These are phyloP conservation scores for Apodemia mormo DNA, from an alignment of 2,888 invertebrate species.

Conservation along the genomic window DNA sequence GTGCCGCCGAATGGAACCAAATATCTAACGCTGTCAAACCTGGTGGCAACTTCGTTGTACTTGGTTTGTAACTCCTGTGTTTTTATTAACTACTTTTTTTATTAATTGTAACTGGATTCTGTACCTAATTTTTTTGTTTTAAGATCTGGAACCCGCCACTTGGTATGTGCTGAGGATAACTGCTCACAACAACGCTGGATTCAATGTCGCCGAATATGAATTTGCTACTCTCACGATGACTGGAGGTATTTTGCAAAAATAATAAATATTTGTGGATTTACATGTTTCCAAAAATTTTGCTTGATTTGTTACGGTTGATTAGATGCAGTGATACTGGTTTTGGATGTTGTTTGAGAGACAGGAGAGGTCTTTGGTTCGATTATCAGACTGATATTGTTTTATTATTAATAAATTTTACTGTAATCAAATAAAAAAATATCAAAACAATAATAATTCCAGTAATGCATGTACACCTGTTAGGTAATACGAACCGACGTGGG, in stretches of 20 bases:
- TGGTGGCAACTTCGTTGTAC: conserved; percentile 93
- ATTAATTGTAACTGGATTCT: not conserved
- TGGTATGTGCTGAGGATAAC: conserved; percentile 96
- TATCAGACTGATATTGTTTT: too few species aligned
- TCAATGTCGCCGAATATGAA: conserved; percentile 96
- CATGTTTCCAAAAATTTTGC: too few species aligned
- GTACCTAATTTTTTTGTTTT: conserved; percentile 19
- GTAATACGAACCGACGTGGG: too few species aligned
- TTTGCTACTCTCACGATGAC: conserved; percentile 96
- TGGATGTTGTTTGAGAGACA: too few species aligned
- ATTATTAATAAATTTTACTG: too few species aligned
- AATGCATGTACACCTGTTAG: too few species aligned
- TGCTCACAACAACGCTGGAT: conserved; percentile 97
- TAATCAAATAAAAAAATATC: too few species aligned
- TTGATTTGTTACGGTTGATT: too few species aligned
- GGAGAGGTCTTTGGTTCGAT: too few species aligned
- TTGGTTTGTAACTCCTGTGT: conserved; percentile 60
- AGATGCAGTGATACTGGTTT: too few species aligned
- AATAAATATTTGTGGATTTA: too few species aligned
- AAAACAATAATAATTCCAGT: too few species aligned
- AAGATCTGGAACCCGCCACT: conserved; percentile 94
- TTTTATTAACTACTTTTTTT: not conserved
- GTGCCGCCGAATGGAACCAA: conserved; percentile 95
- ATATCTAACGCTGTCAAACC: conserved; percentile 96
- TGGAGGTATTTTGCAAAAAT: conserved; percentile 86